phyloP scores from a whole-genome alignment of 2,113 vertebrate species.

The Hydrolagus affinis region DNA sequence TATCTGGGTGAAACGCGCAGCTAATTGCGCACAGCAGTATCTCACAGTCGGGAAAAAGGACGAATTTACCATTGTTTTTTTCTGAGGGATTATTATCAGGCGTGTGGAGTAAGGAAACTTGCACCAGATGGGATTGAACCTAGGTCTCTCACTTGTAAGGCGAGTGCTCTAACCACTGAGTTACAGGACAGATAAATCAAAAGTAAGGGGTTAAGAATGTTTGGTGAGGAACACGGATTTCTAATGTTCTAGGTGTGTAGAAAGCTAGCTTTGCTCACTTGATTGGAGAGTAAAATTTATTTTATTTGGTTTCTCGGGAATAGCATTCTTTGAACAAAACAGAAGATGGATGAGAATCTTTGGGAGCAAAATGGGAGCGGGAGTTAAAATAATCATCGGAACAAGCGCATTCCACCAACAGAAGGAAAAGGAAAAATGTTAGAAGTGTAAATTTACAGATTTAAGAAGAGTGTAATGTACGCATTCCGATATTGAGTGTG shows the following conservation, averaged over 20 bases:
- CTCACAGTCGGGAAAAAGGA: no score
- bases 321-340: not conserved
- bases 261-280: no score
- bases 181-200: not conserved
- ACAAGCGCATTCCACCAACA: not conserved
- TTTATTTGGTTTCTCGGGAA: not conserved
- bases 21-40: no score
- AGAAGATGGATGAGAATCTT: not conserved
- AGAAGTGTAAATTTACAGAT: not conserved
- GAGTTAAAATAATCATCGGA: not conserved
- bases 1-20: no score
- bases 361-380: not conserved
- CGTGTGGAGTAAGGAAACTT: no score
- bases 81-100: no score
- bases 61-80: no score
- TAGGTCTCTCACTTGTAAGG: no score
- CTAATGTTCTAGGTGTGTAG: not conserved
- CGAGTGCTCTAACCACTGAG: no score
- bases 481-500: not conserved
- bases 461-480: not conserved
- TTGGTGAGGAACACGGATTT: not conserved
- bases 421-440: not conserved
- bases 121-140: no score
- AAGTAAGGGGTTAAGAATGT: not conserved
- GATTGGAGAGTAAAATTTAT: not conserved